A percentile compares a stretch with the other conserved stretches of the same genome.
Evolutionary conservation across 2,113 vertebrate genomes (phyloP).

Genomic region (Coptodon bakossiorum): DNA sequence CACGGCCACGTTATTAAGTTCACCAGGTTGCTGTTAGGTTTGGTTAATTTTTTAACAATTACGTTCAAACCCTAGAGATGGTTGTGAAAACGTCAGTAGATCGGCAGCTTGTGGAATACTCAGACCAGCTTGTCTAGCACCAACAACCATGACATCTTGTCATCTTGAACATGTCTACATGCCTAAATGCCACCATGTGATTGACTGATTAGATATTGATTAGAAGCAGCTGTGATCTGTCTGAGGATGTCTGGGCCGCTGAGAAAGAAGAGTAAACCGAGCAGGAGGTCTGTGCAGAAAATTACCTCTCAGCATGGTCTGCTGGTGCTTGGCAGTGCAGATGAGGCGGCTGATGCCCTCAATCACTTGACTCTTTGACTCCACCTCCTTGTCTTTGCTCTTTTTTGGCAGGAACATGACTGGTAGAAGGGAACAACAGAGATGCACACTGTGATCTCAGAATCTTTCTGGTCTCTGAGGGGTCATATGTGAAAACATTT

Average conservation of each 20-base stretch:
- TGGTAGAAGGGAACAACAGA: conserved; percentile 47
- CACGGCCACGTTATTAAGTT: not conserved
- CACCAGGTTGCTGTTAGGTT: too few species aligned
- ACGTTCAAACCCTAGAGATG: too few species aligned
- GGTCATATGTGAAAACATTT: not conserved
- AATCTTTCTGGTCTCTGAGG: not conserved
- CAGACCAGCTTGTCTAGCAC: not conserved
- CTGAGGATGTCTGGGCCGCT: not conserved
- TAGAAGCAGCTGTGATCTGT: not conserved
- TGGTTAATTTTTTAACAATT: too few species aligned
- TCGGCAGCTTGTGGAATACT: not conserved
- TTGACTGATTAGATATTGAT: not conserved
- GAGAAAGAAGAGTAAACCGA: not conserved
- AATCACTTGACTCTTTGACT: conserved; percentile 94
- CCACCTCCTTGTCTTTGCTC: conserved; percentile 91
- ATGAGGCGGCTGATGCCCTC: conserved; percentile 96
- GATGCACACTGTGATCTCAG: not conserved
- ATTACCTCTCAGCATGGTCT: conserved; percentile 94
- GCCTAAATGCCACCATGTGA: not conserved
- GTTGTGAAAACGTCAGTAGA: not conserved
- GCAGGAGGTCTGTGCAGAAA: not conserved
- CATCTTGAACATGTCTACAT: not conserved
- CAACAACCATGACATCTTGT: not conserved
- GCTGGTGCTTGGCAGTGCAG: conserved; percentile 97
- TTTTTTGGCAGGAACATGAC: conserved; percentile 99